A percentile compares a stretch with the other conserved stretches of the same genome.
Evolutionary conservation across 35 echinoderm and acorn worm species (phyloP).

Genomic region (Holothuria glaberrima): DNA sequence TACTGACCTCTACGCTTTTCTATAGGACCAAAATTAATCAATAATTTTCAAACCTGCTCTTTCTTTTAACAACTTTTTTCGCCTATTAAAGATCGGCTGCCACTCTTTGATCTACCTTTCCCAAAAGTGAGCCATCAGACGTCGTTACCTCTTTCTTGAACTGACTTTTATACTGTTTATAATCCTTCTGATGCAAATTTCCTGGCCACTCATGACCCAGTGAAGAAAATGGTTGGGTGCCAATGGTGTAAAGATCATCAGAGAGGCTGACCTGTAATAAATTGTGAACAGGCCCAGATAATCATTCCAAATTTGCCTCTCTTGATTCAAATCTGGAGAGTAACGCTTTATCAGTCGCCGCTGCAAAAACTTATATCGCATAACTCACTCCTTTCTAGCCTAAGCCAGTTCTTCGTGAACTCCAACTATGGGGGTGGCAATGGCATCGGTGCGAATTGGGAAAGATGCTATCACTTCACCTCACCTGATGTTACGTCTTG

Average conservation of each 20-base stretch:
- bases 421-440: neutral
- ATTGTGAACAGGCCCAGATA: conserved; percentile 43
- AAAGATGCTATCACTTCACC: conserved; percentile 15
- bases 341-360: conserved; percentile 41
- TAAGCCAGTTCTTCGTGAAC: conserved; percentile 2
- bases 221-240: conserved; percentile 61
- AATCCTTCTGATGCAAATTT: conserved; percentile 35
- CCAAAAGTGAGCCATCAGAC: conserved; percentile 52
- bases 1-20: too few relatives aligned
- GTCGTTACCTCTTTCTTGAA: conserved; percentile 18
- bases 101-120: conserved; percentile 46
- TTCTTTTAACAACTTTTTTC: too few relatives aligned
- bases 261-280: conserved; percentile 28
- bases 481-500: conserved; percentile 21
- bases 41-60: too few relatives aligned
- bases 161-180: conserved; percentile 5
- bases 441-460: conserved; percentile 31
- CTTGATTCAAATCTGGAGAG: neutral
- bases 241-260: conserved; percentile 11
- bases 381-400: conserved; percentile 1
- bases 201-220: conserved; percentile 18
- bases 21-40: too few relatives aligned
- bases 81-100: neutral
- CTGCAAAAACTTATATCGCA: neutral
- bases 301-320: conserved; percentile 32